Evolutionary conservation across 2,888 invertebrate species (phyloP), one percentile per base, ranked within the genome.

Genomic region (Lymantria monacha): DNA sequence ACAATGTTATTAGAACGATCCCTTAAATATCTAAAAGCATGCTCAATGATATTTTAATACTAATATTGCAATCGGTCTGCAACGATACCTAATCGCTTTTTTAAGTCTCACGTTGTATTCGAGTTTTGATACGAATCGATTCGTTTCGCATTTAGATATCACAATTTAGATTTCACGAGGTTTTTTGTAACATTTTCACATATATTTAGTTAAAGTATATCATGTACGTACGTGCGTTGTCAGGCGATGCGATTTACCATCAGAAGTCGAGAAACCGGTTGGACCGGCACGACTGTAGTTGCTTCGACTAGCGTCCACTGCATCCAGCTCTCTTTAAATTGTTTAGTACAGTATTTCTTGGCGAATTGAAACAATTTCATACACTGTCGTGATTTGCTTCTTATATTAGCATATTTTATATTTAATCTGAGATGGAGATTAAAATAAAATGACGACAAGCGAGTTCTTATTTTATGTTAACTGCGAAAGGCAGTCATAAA

Each of bases 221-320:
- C 75, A 76, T 79, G 72, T 68, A 75, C 73, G 75, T 81, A 75
- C 73, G 76, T 79, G 78, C 64, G 74, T 83, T 83, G 86, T 86
- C 85, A 85, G 79, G 72, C 82, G 83, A 79, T 83, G 84, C 87
- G 84, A 89, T 90, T 86, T 85, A 85, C 81, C 84, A 85, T 83
- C 86, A 83, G 85, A 76, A 83, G 85, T 76, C 70, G 75, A 66
- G 59, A 83, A 88, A 90, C 90, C 89, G 89, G 90, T 89, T 79
- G 61, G 66, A 86, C 89, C 78, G 84, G 88, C 76, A 72, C 71
- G 69, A 60, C 63, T 66, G 69, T 70, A 72, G 72, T 69, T 70
- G 74, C 76, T 75, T 70, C 79, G 75, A 74, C 79, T 76, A 81
- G 81, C 78, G 77, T 74, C 76, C 66, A 72, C 74, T 75, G 82